Evolutionary conservation across 1,140 invertebrate genomes (phyloP).

Genomic region (Drosophila saltans): DNA sequence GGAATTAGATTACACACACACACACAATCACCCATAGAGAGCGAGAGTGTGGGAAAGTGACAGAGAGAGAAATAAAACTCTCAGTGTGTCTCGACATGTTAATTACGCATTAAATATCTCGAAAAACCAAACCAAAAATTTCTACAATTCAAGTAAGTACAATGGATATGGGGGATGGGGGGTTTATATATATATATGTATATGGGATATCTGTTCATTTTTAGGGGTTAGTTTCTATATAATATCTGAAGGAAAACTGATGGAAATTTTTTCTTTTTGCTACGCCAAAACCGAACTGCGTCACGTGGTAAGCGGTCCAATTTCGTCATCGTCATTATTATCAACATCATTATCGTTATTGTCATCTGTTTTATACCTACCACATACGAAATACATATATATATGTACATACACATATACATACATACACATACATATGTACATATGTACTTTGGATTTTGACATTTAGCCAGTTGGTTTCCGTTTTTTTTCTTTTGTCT

Average conservation of each 20-base stretch:
- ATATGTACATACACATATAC: no score
- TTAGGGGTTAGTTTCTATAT: slow-evolving; percentile 1
- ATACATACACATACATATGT: no score
- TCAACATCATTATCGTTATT: slow-evolving; percentile 6
- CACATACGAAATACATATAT: no score
- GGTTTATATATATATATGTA: no score
- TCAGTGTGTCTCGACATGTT: slow-evolving; percentile 37
- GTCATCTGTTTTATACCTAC: slow-evolving; percentile 1
- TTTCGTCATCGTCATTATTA: not conserved
- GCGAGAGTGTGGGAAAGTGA: not conserved
- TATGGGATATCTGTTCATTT: not conserved
- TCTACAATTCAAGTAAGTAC: not conserved
- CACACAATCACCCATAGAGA: not conserved
- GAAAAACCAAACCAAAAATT: not conserved
- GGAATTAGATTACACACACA: slow-evolving; percentile 40
- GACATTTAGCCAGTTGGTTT: slow-evolving; percentile 19
- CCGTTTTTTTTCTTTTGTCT: slow-evolving; percentile 4
- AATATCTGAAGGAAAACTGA: slow-evolving; percentile 7
- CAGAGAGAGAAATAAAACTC: not conserved
- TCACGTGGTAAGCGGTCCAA: not conserved
- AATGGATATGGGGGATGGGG: no score
- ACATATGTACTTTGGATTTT: slow-evolving; percentile 1
- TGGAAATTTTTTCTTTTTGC: slow-evolving; percentile 4
- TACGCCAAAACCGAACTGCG: not conserved
- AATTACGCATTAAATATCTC: slow-evolving; percentile 57